Base-by-base conservation (phyloP, 1,140 invertebrate species). In the Phthorimaea operculella region DNA sequence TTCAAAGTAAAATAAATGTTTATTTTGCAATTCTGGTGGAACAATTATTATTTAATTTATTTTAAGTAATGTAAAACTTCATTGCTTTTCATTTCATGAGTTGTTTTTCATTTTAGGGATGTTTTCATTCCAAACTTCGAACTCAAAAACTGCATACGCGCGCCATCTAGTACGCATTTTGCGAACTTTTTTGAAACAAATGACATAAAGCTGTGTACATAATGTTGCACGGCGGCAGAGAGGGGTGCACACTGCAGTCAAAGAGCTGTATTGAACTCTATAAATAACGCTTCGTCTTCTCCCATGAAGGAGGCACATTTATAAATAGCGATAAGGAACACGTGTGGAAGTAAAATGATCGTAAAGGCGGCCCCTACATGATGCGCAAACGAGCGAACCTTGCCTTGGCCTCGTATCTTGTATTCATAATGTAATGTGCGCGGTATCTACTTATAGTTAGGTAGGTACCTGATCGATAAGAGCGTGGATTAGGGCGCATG, bases 301-400 rank as follows among this genome's bases (percentile, higher is more conserved):
- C 34, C 18, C 15, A 61, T 57, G 59, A 51, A 55, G 52, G 45
- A 14, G 12, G 21, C 28, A 28, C 48, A 54, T 64, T 12, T 59
- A 64, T 61, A 57, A 61, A 64, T 64, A 39, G 36, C 36, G 36
- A n/a, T 39, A 12, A 39, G 10, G n/a, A 39, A 39, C 36, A 39
- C 36, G 36, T 39, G 10, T 39, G 36, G 10, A 12, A 10, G 10
- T 39, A n/a, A 10, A 39, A n/a, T 39, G n/a, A 39, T 39, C 36
- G n/a, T 39, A 39, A 39, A 39, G 36, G 36, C 36, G n/a, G 10
- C 36, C 36, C 10, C 36, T 28, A 2, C 21, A 28, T 39, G 36
- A 39, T 39, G 36, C 36, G 36, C 36, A 39, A 39, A 39, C 10
- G 36, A 39, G 10, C 10, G 36, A 12, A 9, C 36, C 36, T 39